Base-by-base conservation (phyloP, 2,113 vertebrate species). In the Naja naja region DNA sequence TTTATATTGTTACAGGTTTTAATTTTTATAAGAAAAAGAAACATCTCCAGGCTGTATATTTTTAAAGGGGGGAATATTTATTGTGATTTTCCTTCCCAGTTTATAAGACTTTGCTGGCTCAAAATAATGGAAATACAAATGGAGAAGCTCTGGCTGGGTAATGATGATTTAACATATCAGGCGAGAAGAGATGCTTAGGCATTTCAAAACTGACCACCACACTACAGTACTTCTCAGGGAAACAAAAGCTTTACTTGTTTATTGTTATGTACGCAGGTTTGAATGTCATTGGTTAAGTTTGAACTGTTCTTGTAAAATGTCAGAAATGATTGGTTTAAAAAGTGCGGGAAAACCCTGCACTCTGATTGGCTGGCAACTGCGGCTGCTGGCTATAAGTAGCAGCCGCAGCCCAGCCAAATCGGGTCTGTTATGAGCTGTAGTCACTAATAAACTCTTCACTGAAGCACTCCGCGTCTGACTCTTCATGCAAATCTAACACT, bases 101-200 rank as follows among this genome's bases (percentile, higher is more conserved):
- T 74, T 74, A 8, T 74, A 74, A 34, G n/a, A 16, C 5, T 74
- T 74, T 74, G 69, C n/a, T 74, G 69, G 69, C 16, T 74, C 69
- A 74, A 5, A 74, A 74, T 74, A 74, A 74, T 39, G 69, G n/a
- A 74, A 74, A 34, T 34, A n/a, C n/a, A 74, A 74, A 74, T 20
- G 18, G 69, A 74, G n/a, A 16, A 14, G 34, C n/a, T 39, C n/a
- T 74, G 64, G 64, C 64, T 74, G n/a, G n/a, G n/a, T 18, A 34
- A 74, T n/a, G n/a, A 34, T 74, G 94, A 20, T 92, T 92, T 93
- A 92, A 45, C 45, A 95, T 55, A 94, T 93, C 91, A 96, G 93
- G 54, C 85, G 86, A 92, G 60, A 92, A 49, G 93, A 90, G 88
- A 95, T 94, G 96, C 95, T 91, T 0, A 0, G 16, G 45, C 95